These are phyloP conservation scores for Halocaridina rubra DNA, from an alignment of 2,888 invertebrate species.

Conservation along the genomic window DNA sequence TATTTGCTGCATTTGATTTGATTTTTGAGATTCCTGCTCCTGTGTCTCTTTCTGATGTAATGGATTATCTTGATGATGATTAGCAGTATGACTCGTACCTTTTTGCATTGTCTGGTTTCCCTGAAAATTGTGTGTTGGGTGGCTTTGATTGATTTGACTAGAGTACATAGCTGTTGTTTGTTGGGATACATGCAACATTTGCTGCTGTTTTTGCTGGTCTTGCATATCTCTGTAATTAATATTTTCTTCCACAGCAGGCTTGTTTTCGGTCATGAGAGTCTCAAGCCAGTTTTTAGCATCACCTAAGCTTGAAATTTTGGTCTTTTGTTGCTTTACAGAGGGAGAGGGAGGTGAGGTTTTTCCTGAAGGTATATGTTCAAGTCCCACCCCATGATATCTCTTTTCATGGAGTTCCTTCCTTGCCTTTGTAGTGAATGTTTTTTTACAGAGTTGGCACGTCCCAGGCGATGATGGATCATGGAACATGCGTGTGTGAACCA, in stretches of 20 bases:
- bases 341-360: constrained; percentile 33
- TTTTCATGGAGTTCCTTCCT: constrained; percentile 58
- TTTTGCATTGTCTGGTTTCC: background rate
- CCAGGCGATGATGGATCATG: constrained; percentile 60
- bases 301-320: constrained; percentile 2
- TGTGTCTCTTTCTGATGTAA: background rate
- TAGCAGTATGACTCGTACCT: background rate
- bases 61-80: background rate
- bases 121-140: too few relatives aligned
- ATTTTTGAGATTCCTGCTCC: background rate
- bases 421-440: constrained; percentile 58
- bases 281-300: constrained; percentile 51
- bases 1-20: background rate
- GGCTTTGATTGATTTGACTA: background rate
- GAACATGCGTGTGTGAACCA: constrained; percentile 61
- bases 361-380: constrained; percentile 2
- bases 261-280: constrained; percentile 46
- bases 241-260: background rate
- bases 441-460: constrained; percentile 53
- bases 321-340: background rate
- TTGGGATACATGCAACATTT: background rate
- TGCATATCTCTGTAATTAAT: background rate
- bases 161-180: background rate
- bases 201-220: background rate
- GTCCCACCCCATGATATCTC: constrained; percentile 33